A percentile compares a stretch with the other conserved stretches of the same genome.
Evolutionary conservation across 2,113 vertebrate species (phyloP).

Genomic region (Pluvianellus socialis): DNA sequence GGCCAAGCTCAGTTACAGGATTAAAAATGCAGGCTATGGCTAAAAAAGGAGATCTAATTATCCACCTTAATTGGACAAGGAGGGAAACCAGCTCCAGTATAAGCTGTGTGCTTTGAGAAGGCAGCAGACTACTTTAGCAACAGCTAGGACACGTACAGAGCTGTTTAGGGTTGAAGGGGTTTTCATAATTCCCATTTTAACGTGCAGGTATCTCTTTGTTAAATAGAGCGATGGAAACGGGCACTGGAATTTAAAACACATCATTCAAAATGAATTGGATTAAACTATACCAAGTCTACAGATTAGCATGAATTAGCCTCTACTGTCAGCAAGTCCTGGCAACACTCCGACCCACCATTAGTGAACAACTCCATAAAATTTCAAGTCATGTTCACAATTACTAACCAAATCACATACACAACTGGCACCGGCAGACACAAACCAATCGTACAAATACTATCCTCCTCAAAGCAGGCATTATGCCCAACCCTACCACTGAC

Average conservation of each 20-base stretch:
- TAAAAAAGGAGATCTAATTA: slow-evolving; percentile 40
- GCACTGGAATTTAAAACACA: background rate
- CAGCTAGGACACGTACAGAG: slow-evolving; percentile 9
- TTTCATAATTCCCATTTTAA: background rate
- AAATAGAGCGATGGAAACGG: background rate
- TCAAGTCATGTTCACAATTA: slow-evolving; percentile 26
- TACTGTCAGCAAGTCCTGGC: background rate
- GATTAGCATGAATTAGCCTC: slow-evolving; percentile 9
- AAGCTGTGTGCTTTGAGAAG: background rate
- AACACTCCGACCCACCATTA: background rate
- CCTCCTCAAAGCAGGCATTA: background rate
- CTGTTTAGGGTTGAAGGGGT: background rate
- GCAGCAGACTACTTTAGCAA: background rate
- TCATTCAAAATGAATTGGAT: background rate
- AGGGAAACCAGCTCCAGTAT: slow-evolving; percentile 24
- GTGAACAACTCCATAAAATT: background rate
- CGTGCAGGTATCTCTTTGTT: background rate
- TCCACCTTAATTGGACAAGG: slow-evolving; percentile 19
- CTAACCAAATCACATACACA: slow-evolving; percentile 37
- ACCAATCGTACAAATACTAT: background rate
- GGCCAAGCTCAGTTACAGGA: background rate
- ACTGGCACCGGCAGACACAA: background rate
- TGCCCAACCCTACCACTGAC: slow-evolving; percentile 8
- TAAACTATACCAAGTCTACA: background rate
- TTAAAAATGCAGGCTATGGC: slow-evolving; percentile 41